Conservation (phyloP, 2,888 invertebrate species). For the Blastobasis adustella region DNA sequence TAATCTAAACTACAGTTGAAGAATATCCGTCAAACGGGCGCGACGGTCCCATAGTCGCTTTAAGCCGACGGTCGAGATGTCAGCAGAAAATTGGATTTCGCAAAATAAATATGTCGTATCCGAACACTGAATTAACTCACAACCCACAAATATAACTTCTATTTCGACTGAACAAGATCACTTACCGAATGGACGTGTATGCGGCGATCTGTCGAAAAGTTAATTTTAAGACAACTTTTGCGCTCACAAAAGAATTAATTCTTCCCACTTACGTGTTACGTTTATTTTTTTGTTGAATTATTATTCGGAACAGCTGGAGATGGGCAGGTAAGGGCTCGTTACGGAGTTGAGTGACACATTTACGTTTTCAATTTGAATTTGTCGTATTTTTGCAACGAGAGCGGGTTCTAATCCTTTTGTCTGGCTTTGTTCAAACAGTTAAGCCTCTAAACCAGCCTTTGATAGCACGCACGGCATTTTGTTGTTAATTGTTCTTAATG, state of each 20-base stretch:
- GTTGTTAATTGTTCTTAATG: constrained; percentile 39
- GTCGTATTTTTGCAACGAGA: constrained; percentile 37
- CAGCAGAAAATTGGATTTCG: constrained; percentile 75
- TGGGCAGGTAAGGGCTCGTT: constrained; percentile 48
- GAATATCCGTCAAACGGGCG: constrained; percentile 63
- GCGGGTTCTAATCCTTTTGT: constrained; percentile 43
- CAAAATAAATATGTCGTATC: constrained; percentile 73
- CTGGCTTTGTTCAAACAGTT: constrained; percentile 33
- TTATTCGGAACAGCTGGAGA: constrained; percentile 35
- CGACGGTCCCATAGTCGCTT: constrained; percentile 63
- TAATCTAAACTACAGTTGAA: constrained; percentile 38
- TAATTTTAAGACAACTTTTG: constrained; percentile 62
- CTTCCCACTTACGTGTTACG: constrained; percentile 52
- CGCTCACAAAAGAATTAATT: constrained; percentile 59
- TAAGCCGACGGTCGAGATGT: constrained; percentile 74
- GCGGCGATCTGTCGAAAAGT: constrained; percentile 44
- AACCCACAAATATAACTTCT: constrained; percentile 26
- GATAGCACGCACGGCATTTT: constrained; percentile 30
- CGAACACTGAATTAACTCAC: constrained; percentile 42
- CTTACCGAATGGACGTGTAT: constrained; percentile 6
- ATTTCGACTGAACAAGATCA: constrained; percentile 17
- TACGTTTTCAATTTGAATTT: constrained; percentile 39
- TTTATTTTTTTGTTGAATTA: constrained; percentile 46
- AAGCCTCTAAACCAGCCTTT: constrained; percentile 42
- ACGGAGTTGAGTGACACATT: constrained; percentile 56